A percentile compares a stretch with the other conserved stretches of the same genome.
These are phyloP conservation scores for Vultur gryphus DNA, from an alignment of 2,797 vertebrate genomes.

Conservation along the genomic window DNA sequence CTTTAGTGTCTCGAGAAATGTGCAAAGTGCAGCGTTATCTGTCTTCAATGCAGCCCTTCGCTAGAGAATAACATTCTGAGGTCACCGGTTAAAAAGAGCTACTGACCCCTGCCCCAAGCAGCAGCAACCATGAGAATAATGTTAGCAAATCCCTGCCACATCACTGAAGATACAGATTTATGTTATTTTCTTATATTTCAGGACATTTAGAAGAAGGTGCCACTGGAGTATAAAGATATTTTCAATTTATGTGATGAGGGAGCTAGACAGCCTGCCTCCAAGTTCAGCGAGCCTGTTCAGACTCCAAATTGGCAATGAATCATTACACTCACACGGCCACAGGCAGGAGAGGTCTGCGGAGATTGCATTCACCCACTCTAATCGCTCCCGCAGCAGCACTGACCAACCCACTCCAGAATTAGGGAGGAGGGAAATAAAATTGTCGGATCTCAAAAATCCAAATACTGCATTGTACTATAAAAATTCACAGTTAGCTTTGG, in stretches of 20 bases:
- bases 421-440: not conserved
- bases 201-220: constrained; percentile 2
- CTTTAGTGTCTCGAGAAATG: not conserved
- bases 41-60: not conserved
- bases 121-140: not conserved
- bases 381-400: not conserved
- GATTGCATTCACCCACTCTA: not conserved
- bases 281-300: constrained; percentile 48
- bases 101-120: not conserved
- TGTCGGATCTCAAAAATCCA: constrained; percentile 22
- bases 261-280: constrained; percentile 46
- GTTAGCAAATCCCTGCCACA: constrained; percentile 5
- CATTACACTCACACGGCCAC: not conserved
- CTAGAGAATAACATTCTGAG: not conserved
- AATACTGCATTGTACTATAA: not conserved
- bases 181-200: constrained; percentile 35
- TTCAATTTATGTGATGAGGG: constrained; percentile 39
- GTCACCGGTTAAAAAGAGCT: not conserved
- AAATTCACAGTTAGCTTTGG: not conserved
- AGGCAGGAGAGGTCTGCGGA: constrained; percentile 40
- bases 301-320: constrained; percentile 47
- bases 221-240: constrained; percentile 31
- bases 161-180: not conserved
- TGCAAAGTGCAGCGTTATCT: not conserved
- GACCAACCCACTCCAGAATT: not conserved